Conservation (phyloP, 1,140 invertebrate genomes). For the Brachionus koreanus region DNA sequence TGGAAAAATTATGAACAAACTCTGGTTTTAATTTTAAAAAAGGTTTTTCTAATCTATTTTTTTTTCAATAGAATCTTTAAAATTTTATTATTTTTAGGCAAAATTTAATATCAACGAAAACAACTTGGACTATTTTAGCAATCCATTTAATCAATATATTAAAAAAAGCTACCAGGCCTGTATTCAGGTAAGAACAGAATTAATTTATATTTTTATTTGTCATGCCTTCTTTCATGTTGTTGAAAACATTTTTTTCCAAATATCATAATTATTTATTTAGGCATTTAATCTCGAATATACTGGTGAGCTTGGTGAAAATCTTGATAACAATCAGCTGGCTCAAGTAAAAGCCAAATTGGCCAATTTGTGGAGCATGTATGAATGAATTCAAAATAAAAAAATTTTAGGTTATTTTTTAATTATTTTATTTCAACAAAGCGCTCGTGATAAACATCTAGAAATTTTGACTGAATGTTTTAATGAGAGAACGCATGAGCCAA, state of each 20-base stretch:
- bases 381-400: too few relatives aligned
- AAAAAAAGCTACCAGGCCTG: not conserved
- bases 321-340: not conserved
- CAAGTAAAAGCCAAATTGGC: not conserved
- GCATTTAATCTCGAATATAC: not conserved
- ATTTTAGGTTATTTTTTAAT: too few relatives aligned
- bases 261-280: not conserved
- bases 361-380: not conserved
- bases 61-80: not conserved
- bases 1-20: conserved; percentile 18
- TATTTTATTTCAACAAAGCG: too few relatives aligned
- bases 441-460: not conserved
- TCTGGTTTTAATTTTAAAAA: not conserved
- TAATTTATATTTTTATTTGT: too few relatives aligned
- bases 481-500: not conserved
- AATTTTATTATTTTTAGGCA: not conserved
- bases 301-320: not conserved
- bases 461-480: conserved; percentile 6
- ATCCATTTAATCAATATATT: not conserved
- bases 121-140: not conserved
- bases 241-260: too few relatives aligned
- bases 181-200: not conserved
- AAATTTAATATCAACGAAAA: not conserved
- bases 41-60: not conserved
- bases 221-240: too few relatives aligned